Evolutionary conservation across 2,888 invertebrate genomes (phyloP).

Genomic region (Ecliptopera silaceata): DNA sequence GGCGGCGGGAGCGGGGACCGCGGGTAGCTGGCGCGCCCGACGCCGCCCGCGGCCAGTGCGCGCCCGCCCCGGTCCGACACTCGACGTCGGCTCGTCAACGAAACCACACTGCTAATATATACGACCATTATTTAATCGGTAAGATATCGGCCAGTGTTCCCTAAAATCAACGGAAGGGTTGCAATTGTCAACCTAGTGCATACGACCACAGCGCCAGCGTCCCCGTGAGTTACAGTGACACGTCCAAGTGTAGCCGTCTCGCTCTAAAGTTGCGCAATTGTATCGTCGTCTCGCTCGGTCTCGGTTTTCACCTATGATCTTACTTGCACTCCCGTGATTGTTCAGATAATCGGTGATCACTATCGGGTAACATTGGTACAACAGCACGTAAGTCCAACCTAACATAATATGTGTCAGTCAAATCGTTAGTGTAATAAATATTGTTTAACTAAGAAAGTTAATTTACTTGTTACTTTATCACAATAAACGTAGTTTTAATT

Average conservation of each 20-base stretch:
- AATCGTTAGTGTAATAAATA: background rate
- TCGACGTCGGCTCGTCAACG: slow-evolving; percentile 83
- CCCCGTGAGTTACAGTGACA: slow-evolving; percentile 33
- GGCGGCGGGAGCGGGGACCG: slow-evolving; percentile 51
- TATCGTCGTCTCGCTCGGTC: slow-evolving; percentile 54
- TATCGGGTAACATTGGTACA: slow-evolving; percentile 60
- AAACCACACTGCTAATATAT: slow-evolving; percentile 71
- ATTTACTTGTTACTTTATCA: background rate
- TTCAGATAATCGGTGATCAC: slow-evolving; percentile 55
- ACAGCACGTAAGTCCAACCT: slow-evolving; percentile 67
- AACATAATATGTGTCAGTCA: slow-evolving; percentile 33
- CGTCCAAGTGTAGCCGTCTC: slow-evolving; percentile 56
- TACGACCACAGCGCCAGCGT: background rate
- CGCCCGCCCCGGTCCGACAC: slow-evolving; percentile 81
- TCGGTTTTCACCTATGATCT: slow-evolving; percentile 44
- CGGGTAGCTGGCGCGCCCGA: slow-evolving; percentile 48
- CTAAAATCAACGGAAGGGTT: slow-evolving; percentile 29
- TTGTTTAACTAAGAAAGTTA: background rate
- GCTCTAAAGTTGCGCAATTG: slow-evolving; percentile 67
- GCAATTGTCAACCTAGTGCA: slow-evolving; percentile 7
- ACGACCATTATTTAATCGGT: slow-evolving; percentile 78
- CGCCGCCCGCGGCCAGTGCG: slow-evolving; percentile 69
- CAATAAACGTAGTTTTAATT: too few relatives aligned
- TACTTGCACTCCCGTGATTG: slow-evolving; percentile 61
- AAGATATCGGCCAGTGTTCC: slow-evolving; percentile 67